A percentile compares a stretch with the other conserved stretches of the same genome.
phyloP scores from a whole-genome alignment of 2,797 vertebrate species.

The Glyptemys insculpta region DNA sequence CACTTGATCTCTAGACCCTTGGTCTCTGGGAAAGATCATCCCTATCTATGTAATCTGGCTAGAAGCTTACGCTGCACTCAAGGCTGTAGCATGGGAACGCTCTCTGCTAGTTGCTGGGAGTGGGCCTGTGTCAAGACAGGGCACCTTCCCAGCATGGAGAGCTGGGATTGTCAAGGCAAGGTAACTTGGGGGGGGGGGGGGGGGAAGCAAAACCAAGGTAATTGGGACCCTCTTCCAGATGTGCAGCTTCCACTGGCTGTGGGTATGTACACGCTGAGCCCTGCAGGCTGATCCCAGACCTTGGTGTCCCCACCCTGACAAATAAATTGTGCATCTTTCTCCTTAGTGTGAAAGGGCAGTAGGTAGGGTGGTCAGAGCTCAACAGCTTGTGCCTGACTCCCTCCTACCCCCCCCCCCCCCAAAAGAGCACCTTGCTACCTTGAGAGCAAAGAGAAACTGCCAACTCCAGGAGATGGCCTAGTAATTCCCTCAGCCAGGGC shows the following conservation, averaged over 20 bases:
- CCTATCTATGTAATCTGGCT: not conserved
- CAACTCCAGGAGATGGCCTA: not conserved
- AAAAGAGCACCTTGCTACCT: not conserved
- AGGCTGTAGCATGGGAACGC: not conserved
- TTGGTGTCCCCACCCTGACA: not conserved
- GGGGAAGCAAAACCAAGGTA: not conserved
- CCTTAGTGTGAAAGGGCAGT: not conserved
- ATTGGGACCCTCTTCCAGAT: not conserved
- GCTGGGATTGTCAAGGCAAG: not conserved
- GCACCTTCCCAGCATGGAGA: not conserved
- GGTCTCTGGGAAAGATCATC: not conserved
- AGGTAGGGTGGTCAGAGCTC: not conserved
- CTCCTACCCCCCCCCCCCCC: fast-evolving
- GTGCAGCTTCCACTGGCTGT: not conserved
- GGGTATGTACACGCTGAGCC: not conserved
- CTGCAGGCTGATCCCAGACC: not conserved
- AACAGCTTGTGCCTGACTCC: not conserved
- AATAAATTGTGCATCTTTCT: not conserved
- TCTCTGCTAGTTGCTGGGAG: not conserved
- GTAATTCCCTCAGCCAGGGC: not conserved
- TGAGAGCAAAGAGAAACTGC: not conserved
- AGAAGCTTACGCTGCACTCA: not conserved
- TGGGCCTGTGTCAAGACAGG: not conserved
- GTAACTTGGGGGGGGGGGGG: not conserved
- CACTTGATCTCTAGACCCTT: not conserved